Base-by-base conservation (phyloP, 2,113 vertebrate genomes). In the Pycnonotus jocosus region DNA sequence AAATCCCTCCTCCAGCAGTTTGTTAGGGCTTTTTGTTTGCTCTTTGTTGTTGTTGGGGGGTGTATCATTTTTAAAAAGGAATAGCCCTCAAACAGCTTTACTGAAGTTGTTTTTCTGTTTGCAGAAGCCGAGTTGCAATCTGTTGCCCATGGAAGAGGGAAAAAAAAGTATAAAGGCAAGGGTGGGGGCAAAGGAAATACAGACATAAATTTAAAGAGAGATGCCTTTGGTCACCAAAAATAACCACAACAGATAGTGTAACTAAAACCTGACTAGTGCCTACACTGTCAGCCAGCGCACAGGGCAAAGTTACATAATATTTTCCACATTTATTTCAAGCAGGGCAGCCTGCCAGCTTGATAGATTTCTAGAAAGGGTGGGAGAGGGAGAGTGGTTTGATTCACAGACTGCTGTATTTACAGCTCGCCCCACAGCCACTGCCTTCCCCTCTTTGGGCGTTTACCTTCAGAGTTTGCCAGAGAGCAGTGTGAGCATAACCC, bases 241-340 rank as follows among this genome's bases (percentile, higher is more conserved):
- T 96, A 97, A 94, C 86, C 80, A 14, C 14, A 3, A 83, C 47
- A 94, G 95, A 95, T 71, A 91, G 88, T 66, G 96, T 90, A 95
- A 93, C 87, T 76, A 71, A 93, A 95, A 58, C 81, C 73, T 64
- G 77, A 42, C 91, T 66, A 87, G 69, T 50, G 79, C 92, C 88
- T 81, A 88, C 10, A 8, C 83, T 73, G 77, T 86, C 57, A 86
- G 91, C 4, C 74, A 68, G 71, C 4, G 0, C 65, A 76, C 88
- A 64, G 84, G 57, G 74, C 85, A 70, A 90, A 77, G 65, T 96
- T 96, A 94, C 95, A 96, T 96, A 97, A 95, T 96, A 93, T 96
- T 97, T 97, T 96, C 96, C 95, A 95, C 82, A 93, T 96, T 93
- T 95, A 94, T 96, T 96, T 95, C 90, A 77, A 93, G 74, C 85